These are phyloP conservation scores for Ophonus ardosiacus DNA, from an alignment of 2,888 invertebrate genomes.

Conservation along the genomic window DNA sequence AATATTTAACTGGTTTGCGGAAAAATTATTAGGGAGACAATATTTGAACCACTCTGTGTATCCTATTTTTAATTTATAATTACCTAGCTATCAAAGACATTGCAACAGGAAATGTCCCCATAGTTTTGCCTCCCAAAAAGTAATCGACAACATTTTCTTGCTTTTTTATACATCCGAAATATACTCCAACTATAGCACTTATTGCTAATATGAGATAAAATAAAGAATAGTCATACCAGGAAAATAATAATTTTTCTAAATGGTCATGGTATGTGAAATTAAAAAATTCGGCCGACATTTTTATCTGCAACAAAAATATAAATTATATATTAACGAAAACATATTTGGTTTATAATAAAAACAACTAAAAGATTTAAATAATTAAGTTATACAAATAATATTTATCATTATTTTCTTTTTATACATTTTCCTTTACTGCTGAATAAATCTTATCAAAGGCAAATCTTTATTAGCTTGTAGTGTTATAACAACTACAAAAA, in stretches of 20 bases:
- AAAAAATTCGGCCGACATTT: neutral
- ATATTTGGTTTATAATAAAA: too few species aligned
- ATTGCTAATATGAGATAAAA: constrained; percentile 77
- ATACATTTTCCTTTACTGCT: too few species aligned
- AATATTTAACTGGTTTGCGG: too few species aligned
- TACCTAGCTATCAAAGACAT: constrained; percentile 87
- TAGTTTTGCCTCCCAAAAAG: constrained; percentile 84
- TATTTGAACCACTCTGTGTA: too few species aligned
- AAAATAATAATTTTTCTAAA: constrained; percentile 72
- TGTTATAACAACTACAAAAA: too few species aligned
- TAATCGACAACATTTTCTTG: constrained; percentile 83
- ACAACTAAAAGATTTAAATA: too few species aligned
- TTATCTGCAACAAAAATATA: neutral
- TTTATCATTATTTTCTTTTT: too few species aligned
- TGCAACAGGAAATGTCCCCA: constrained; percentile 85
- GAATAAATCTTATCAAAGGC: too few species aligned
- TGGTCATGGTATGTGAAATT: neutral
- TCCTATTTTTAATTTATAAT: constrained; percentile 67
- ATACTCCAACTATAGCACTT: constrained; percentile 79
- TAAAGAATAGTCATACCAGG: constrained; percentile 78
- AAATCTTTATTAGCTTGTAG: too few species aligned
- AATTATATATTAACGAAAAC: neutral
- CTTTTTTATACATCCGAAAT: constrained; percentile 79
- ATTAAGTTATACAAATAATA: too few species aligned
- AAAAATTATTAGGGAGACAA: too few species aligned